Base-by-base conservation (phyloP, 2,113 vertebrate genomes). In the Apaloderma vittatum region DNA sequence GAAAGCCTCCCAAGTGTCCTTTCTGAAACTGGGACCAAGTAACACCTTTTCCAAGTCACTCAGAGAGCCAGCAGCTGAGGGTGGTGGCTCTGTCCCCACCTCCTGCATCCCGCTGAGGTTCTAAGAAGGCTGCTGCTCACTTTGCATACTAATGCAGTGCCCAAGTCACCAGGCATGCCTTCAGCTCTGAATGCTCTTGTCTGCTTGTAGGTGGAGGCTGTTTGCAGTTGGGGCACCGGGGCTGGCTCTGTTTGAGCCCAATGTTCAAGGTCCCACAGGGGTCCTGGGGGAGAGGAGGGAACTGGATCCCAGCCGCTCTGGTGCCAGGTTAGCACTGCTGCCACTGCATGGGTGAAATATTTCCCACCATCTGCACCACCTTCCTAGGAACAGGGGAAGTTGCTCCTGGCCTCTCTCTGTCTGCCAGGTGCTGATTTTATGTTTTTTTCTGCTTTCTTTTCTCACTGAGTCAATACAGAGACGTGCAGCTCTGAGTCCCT, bases 381-480 rank as follows among this genome's bases (percentile, higher is more conserved):
- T 84, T 96, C 86, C 70, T 75, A 91, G 94, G 80, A 88, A 84
- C 61, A 87, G 61, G 40, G 40, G 54, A 92, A 94, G 55, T 94
- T 59, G 61, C 29, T 91, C n/a, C 49, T 78, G 72, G 29, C 29
- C 72, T 23, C 34, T 71, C 23, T 88, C 65, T 59, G 48, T 79
- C 72, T 93, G 67, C 55, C 55, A 92, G 67, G 57, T 0, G 0
- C 36, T 58, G 36, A 12, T 48, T 77, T 55, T 32, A 11, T 63
- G 66, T 61, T 51, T 17, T 34, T 52, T 65, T 85, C 57, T 78
- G 7, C 37, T 88, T 45, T 86, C 40, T 57, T 73, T 96, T 93
- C 54, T 86, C 54, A 66, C 62, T 36, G 54, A 92, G 59, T 90
- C 67, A 46, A 43, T 73, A 63, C 14, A 68, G 55, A 59, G 58